Evolutionary conservation across 2,113 vertebrate genomes (phyloP), one percentile per base, ranked within the genome.

Genomic region (Pygoscelis adeliae): DNA sequence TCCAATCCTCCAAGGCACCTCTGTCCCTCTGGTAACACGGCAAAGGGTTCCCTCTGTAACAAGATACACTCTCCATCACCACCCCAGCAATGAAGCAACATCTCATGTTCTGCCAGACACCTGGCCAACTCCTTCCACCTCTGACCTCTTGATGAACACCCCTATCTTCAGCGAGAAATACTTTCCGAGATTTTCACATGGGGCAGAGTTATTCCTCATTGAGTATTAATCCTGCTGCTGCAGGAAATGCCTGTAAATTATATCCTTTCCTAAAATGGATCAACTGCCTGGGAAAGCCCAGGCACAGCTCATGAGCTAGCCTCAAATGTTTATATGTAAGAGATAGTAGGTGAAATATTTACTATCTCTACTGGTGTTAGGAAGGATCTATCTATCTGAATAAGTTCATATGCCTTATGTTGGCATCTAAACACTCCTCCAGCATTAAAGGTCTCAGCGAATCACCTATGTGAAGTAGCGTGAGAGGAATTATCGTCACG

Each of bases 181-280:
- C 40, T 95, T 93, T 36, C 86, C 4, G 6, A 87, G 65, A 44
- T 74, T 94, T 95, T 91, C 94, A 87, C 90, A 55, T 78, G 72
- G 56, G 69, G 72, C 65, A 95, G 63, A 67, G 44, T 50, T 92
- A 87, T 82, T 92, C 77, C 63, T 95, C 44, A 44, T 8, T 84
- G 76, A 96, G 61, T 53, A 95, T 49, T 89, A 91, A 95, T 91
- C 77, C 72, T 94, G 69, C 76, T 91, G 86, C 72, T 95, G 72
- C 83, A 93, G 91, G 94, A 95, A 96, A 89, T 84, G 80, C 58
- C 90, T 97, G 56, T 79, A 76, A 93, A 94, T 92, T 36, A 82
- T 38, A 89, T 82, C 26, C 52, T 84, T 94, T 36, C 78, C 87
- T 95, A 94, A 89, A 92, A 82, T n/a, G 81, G 77, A 96, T 91